Base-by-base conservation (phyloP, 1,140 invertebrate genomes). In the Ganaspis sp. region DNA sequence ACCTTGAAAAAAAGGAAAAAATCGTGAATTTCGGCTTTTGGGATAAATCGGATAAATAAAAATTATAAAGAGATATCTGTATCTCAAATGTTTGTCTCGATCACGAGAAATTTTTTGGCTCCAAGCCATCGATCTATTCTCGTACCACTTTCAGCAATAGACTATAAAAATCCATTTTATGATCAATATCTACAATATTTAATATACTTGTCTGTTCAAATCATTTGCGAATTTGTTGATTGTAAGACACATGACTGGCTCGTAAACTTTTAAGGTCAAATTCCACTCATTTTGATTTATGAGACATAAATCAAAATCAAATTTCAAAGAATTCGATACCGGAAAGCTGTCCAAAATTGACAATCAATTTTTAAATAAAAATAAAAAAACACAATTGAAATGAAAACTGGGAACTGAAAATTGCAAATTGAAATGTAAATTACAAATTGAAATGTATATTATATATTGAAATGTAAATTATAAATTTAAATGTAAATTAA, bases 61-160 rank as follows among this genome's bases (percentile, higher is more conserved):
- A 17, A 49, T 49, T 5, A 45, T n/a, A 45, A n/a, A 45, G 8
- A 17, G 45, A n/a, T 17, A 4, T 49, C 45, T n/a, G 17, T 17
- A 49, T 49, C 45, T 49, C 6, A n/a, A 71, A 70, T 53, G n/a
- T 23, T 69, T 64, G 45, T 49, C 70, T 54, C 19, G 75, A 45
- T 73, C 70, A 58, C 70, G 49, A 64, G 54, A 38, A 54, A 72
- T 73, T 72, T 34, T 40, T 72, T 77, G 75, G 75, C 75, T n/a
- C n/a, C 4, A 19, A 17, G 49, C 75, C 75, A 77, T 72, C 15
- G 29, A 23, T 40, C 40, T 73, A 77, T 77, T 73, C 23, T 21
- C 23, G 75, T 73, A 21, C 21, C 38, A 49, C 23, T 49, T 49
- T 49, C n/a, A n/a, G 45, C 45, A 49, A 49, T 49, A n/a, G 12